Conservation (phyloP, 1,140 invertebrate genomes). For the Danaus melanippus region DNA sequence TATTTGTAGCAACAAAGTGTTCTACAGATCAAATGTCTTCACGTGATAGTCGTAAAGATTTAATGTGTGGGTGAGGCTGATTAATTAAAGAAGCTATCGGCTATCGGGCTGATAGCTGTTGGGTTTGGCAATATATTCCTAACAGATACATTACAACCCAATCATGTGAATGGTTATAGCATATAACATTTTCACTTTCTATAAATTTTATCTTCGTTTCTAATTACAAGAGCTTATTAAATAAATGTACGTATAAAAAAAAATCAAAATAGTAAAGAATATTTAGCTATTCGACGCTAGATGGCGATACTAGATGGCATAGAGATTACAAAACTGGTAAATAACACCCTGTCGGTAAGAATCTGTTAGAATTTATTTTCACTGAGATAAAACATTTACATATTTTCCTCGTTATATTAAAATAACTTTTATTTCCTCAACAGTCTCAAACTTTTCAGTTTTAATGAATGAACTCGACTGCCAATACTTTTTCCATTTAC, state of each 20-base stretch:
- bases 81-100: constrained; percentile 52
- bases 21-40: constrained; percentile 2
- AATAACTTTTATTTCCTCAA: constrained; percentile 36
- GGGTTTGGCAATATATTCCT: constrained; percentile 13
- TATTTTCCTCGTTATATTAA: constrained; percentile 42
- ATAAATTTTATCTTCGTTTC: no score
- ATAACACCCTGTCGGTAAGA: constrained; percentile 8
- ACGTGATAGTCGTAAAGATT: constrained; percentile 49
- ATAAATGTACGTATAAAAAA: no score
- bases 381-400: constrained; percentile 24
- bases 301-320: constrained; percentile 32
- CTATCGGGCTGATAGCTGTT: constrained; percentile 39
- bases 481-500: constrained; percentile 52
- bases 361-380: constrained; percentile 19
- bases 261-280: neutral
- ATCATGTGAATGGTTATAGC: neutral
- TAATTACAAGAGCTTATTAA: no score
- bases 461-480: constrained; percentile 52
- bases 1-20: no score
- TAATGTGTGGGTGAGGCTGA: constrained; percentile 61
- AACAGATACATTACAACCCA: neutral
- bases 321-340: neutral
- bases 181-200: neutral
- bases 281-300: constrained; percentile 47
- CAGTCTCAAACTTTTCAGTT: constrained; percentile 39